These are phyloP conservation scores for Drosophila pachea DNA, from an alignment of 1,140 invertebrate species.

Conservation along the genomic window DNA sequence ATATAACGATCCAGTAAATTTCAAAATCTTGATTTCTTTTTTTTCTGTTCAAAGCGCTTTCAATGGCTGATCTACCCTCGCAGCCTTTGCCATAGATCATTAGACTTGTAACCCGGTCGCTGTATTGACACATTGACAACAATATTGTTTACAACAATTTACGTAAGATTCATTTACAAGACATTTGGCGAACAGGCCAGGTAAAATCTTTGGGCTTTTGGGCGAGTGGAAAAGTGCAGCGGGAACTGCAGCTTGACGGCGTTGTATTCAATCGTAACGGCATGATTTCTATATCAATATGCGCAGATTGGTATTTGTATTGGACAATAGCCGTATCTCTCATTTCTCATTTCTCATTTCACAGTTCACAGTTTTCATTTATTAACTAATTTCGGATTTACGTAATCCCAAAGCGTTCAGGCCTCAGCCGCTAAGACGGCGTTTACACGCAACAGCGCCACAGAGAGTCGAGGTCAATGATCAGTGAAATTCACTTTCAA, in stretches of 20 bases:
- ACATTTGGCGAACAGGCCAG: conserved; percentile 2
- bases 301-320: conserved; percentile 10
- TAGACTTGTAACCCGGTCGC: neutral
- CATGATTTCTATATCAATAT: conserved; percentile 50
- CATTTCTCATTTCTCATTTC: conserved; percentile 69
- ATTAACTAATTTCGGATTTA: conserved; percentile 76
- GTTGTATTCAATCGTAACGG: conserved; percentile 61
- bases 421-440: conserved; percentile 39
- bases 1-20: neutral
- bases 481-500: conserved; percentile 77
- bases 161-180: conserved; percentile 21
- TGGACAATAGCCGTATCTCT: conserved; percentile 55
- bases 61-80: neutral
- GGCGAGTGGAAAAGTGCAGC: conserved; percentile 54
- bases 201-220: conserved; percentile 8
- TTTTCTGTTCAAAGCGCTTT: neutral
- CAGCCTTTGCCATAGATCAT: neutral
- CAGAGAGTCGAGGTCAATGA: conserved; percentile 66
- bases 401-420: conserved; percentile 62
- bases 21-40: neutral
- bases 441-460: conserved; percentile 67
- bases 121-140: conserved; percentile 6
- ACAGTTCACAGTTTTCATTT: conserved; percentile 74
- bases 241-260: conserved; percentile 43
- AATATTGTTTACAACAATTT: conserved; percentile 24